phyloP scores from a whole-genome alignment of 2,113 vertebrate species.

The Camelus dromedarius region DNA sequence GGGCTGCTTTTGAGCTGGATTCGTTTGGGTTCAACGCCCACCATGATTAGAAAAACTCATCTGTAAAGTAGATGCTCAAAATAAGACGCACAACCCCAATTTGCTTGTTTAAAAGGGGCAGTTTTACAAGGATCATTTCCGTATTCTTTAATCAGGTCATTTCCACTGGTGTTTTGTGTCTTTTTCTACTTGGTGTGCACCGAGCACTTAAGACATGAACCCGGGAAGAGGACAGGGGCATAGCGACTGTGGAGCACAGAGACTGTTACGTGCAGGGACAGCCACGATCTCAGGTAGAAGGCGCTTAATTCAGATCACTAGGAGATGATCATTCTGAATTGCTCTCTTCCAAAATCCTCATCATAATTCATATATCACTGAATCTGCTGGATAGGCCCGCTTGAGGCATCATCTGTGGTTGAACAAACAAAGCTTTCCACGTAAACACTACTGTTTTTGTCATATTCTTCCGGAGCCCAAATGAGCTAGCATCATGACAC shows the following conservation, averaged over 20 bases:
- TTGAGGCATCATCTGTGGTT: neutral
- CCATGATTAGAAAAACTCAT: conserved; percentile 35
- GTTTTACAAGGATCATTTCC: neutral
- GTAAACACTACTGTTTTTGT: neutral
- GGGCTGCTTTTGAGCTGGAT: neutral
- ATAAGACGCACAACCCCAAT: neutral
- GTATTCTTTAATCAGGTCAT: conserved; percentile 13
- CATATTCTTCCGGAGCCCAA: neutral
- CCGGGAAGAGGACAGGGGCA: neutral
- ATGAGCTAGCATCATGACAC: neutral
- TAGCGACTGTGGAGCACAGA: neutral
- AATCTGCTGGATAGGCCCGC: neutral
- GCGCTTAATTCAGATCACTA: neutral
- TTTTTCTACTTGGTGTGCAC: neutral
- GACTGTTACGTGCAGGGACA: fast-evolving
- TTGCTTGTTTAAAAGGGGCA: neutral
- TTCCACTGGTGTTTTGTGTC: conserved; percentile 11
- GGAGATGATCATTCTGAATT: neutral
- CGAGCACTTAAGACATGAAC: neutral
- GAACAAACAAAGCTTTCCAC: neutral
- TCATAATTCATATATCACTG: neutral
- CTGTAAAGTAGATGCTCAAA: neutral
- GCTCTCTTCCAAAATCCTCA: neutral
- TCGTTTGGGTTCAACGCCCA: neutral
- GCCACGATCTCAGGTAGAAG: neutral